Base-by-base conservation (phyloP, 2,888 invertebrate species). In the Geophilus truncorum region DNA sequence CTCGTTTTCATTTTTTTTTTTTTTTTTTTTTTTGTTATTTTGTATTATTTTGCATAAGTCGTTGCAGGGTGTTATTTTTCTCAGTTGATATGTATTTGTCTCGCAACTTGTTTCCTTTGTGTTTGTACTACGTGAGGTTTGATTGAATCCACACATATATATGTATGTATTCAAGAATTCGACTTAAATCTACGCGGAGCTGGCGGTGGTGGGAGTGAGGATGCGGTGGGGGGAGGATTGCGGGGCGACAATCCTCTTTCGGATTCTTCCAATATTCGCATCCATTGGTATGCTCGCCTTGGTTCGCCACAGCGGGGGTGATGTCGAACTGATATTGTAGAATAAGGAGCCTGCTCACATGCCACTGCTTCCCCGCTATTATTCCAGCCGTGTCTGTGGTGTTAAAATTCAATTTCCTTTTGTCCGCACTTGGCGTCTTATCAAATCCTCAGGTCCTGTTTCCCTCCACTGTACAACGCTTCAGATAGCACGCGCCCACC, bases 371-470 rank as follows among this genome's bases (percentile, higher is more conserved):
- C 78, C 78, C 78, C 78, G 40, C 40, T 25, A 70, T 80, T 80
- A 80, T 80, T 80, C 80, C 80, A 70, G 25, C 28, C 75, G 80
- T 80, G 80, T 80, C 80, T 40, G 80, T 76, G 80, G 80, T 80
- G 80, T 80, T 80, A 80, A 80, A 80, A 80, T 80, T 80, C 80
- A 80, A 80, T 80, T 80, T 80, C 80, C 80, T 76, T 80, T 80
- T 80, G 80, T 80, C 80, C 80, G 80, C 80, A 80, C 75, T 76
- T 80, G 75, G 45, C 80, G 76, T 80, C 75, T 80, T 80, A 80
- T 80, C 80, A 80, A 80, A 80, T 80, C 80, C 80, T 76, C 75
- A 32, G 80, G 80, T 75, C 80, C 32, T 80, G 80, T 80, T 80
- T 70, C 70, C 70, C 70, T 70, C 70, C 70, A 70, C 70, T 70